These are phyloP conservation scores for Digitonthophagus gazella DNA, from an alignment of 2,888 invertebrate genomes.

Conservation along the genomic window DNA sequence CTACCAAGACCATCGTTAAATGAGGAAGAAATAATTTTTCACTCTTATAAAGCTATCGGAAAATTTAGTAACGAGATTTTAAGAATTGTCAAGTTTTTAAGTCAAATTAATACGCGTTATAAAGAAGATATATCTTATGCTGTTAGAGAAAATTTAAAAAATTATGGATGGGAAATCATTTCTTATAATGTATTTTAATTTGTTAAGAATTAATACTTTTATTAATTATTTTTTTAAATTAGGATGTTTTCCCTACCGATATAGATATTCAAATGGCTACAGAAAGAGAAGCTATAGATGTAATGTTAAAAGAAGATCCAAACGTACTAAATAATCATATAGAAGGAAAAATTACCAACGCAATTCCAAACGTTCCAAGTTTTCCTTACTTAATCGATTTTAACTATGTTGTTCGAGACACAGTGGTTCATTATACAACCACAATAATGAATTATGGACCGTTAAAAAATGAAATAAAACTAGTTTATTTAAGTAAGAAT, in stretches of 20 bases:
- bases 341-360: slow-evolving; percentile 14
- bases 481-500: slow-evolving; percentile 39
- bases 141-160: slow-evolving; percentile 30
- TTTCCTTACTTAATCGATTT: slow-evolving; percentile 59
- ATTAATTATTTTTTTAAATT: slow-evolving; percentile 26
- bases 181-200: slow-evolving; percentile 34
- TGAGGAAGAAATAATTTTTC: slow-evolving; percentile 33
- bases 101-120: slow-evolving; percentile 19
- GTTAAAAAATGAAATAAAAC: slow-evolving; percentile 50
- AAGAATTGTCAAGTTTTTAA: slow-evolving; percentile 41
- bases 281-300: slow-evolving; percentile 56
- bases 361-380: slow-evolving; percentile 35
- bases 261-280: slow-evolving; percentile 63
- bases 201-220: neutral
- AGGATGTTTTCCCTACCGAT: slow-evolving; percentile 55
- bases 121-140: slow-evolving; percentile 30
- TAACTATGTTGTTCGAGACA: slow-evolving; percentile 55
- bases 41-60: slow-evolving; percentile 56
- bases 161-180: slow-evolving; percentile 45
- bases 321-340: slow-evolving; percentile 47
- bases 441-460: slow-evolving; percentile 60
- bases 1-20: slow-evolving; percentile 49
- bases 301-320: slow-evolving; percentile 52
- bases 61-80: slow-evolving; percentile 51
- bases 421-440: slow-evolving; percentile 51